Conservation (phyloP, 2,797 vertebrate genomes). For the Thunnus albacares region DNA sequence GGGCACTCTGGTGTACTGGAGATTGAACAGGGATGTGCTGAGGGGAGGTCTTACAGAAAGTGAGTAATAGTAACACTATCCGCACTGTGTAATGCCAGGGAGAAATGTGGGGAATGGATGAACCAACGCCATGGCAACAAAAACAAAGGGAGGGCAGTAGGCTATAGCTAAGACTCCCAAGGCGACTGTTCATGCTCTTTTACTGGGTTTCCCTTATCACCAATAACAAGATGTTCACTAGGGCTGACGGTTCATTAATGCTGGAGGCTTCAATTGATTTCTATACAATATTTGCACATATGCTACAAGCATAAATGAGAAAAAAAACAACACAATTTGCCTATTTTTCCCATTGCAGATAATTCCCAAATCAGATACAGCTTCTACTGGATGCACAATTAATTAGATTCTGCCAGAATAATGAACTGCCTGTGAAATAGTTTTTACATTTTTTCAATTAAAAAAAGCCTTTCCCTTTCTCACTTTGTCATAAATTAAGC, state of each 20-base stretch:
- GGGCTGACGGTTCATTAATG: conserved; percentile 61
- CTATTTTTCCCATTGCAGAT: conserved; percentile 41
- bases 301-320: conserved; percentile 33
- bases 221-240: conserved; percentile 69
- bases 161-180: conserved; percentile 55
- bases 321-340: conserved; percentile 43
- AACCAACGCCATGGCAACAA: conserved; percentile 76
- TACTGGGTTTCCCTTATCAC: conserved; percentile 68
- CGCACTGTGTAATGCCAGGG: conserved; percentile 61
- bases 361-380: conserved; percentile 55
- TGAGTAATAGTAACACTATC: conserved; percentile 67
- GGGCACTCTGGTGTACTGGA: conserved; percentile 58
- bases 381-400: conserved; percentile 46
- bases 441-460: conserved; percentile 54
- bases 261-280: conserved; percentile 60
- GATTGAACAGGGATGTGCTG: conserved; percentile 42
- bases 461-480: conserved; percentile 24
- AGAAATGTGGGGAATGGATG: conserved; percentile 59
- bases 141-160: conserved; percentile 66
- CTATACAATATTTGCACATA: conserved; percentile 39
- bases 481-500: conserved; percentile 36
- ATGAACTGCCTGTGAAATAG: conserved; percentile 30
- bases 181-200: conserved; percentile 62
- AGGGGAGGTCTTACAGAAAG: conserved; percentile 30
- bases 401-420: conserved; percentile 62